Base-by-base conservation (phyloP, 2,797 vertebrate species). In the Petrocephalus sullivani region DNA sequence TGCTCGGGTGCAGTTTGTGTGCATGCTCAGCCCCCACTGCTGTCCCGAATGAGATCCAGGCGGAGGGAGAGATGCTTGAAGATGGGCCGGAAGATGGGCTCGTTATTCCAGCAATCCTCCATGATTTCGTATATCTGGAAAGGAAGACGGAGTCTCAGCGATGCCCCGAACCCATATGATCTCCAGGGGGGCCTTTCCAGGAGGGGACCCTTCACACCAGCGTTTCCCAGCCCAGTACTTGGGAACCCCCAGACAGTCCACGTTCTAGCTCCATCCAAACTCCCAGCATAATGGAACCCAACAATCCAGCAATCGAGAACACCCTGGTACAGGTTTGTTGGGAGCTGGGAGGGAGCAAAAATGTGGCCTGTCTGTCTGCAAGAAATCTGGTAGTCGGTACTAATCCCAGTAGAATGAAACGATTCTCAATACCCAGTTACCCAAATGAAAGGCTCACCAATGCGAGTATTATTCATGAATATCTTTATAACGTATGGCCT, bases 101-200 rank as follows among this genome's bases (percentile, higher is more conserved):
- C 95, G 19, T 93, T 95, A 90, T 94, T 96, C 98, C 98, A 99
- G 93, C 98, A 99, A 87, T 98, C 96, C 46, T 92, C 95, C 98
- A 99, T 99, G 78, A 98, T 96, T 75, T 90, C 86, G 86, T 97
- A 94, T 87, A 99, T 97, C 98, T 99, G 92, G 49, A 16, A 49
- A 19, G 14, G 71, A 78, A n/a, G 71, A 7, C 33, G 33, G 64
- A 51, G 49, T 14, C 0, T 83, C 49, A n/a, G 46, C 8, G n/a
- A 49, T 23, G 46, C 7, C 46, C 14, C 61, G 3, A 33, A 33
- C 28, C 23, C 23, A 67, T 14, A 10, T 46, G 41, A 28, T 51
- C 19, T 3, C 8, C 6, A 9, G 19, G 4, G 19, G 19, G 2
- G 14, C 6, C 28, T 51, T 19, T 16, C 33, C 41, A 46, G 41